phyloP scores from a whole-genome alignment of 2,888 invertebrate genomes.

The Alloscopus bannaensis region DNA sequence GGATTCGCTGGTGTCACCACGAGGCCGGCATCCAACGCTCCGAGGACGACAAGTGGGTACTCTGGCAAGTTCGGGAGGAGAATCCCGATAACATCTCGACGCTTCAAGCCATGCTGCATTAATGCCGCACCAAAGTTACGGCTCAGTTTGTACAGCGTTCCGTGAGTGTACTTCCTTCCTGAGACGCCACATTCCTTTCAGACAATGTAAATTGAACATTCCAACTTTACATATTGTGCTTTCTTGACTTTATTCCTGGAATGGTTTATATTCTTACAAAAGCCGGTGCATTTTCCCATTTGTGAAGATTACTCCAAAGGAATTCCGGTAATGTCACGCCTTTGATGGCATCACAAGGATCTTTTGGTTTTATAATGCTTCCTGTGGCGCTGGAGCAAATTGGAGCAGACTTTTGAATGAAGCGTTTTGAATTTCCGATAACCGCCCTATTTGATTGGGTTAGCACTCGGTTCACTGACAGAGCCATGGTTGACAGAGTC shows the following conservation, averaged over 20 bases:
- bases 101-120: slow-evolving; percentile 61
- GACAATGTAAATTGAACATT: slow-evolving; percentile 14
- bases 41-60: slow-evolving; percentile 60
- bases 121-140: slow-evolving; percentile 70
- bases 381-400: neutral
- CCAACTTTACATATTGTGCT: neutral
- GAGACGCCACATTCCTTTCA: slow-evolving; percentile 67
- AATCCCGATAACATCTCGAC: slow-evolving; percentile 71
- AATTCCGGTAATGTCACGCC: slow-evolving; percentile 66
- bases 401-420: neutral
- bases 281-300: slow-evolving; percentile 66
- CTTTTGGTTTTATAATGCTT: slow-evolving; percentile 3
- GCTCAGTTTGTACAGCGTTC: slow-evolving; percentile 58
- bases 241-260: neutral
- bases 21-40: slow-evolving; percentile 70
- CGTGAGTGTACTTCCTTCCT: slow-evolving; percentile 64
- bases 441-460: neutral
- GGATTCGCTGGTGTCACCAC: slow-evolving; percentile 73
- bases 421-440: neutral
- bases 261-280: slow-evolving; percentile 60
- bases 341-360: slow-evolving; percentile 49
- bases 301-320: slow-evolving; percentile 66
- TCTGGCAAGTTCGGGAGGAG: slow-evolving; percentile 73
- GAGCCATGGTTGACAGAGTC: neutral
- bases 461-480: neutral